Evolutionary conservation across 2,797 vertebrate genomes (phyloP).

Genomic region (Betta splendens): DNA sequence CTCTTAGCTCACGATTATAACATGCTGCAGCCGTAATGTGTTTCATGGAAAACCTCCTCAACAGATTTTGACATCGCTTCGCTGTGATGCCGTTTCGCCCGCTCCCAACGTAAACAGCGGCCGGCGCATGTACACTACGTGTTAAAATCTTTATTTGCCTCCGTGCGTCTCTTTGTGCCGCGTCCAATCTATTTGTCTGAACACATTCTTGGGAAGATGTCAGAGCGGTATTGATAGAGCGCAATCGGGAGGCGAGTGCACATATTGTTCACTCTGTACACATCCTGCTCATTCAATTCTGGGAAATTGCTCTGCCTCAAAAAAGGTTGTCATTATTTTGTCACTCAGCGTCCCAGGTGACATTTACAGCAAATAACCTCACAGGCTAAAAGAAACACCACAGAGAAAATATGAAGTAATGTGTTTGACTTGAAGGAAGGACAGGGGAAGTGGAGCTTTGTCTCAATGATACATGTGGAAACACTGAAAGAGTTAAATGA

Average conservation of each 20-base stretch:
- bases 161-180: slow-evolving; percentile 42
- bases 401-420: slow-evolving; percentile 58
- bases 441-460: slow-evolving; percentile 24
- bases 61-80: slow-evolving; percentile 31
- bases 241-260: slow-evolving; percentile 74
- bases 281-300: slow-evolving; percentile 80
- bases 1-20: slow-evolving; percentile 49
- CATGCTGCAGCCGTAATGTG: slow-evolving; percentile 29
- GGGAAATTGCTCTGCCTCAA: slow-evolving; percentile 79
- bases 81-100: slow-evolving; percentile 37
- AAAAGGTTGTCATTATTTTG: slow-evolving; percentile 83
- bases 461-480: slow-evolving; percentile 16
- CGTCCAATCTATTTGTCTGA: slow-evolving; percentile 73
- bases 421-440: slow-evolving; percentile 21
- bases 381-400: slow-evolving; percentile 52
- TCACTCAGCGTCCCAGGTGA: slow-evolving; percentile 80
- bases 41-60: slow-evolving; percentile 31
- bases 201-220: slow-evolving; percentile 69
- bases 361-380: slow-evolving; percentile 82
- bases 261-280: slow-evolving; percentile 75
- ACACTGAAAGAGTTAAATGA: slow-evolving; percentile 21
- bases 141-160: slow-evolving; percentile 61
- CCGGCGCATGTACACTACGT: slow-evolving; percentile 15
- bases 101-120: slow-evolving; percentile 45
- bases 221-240: slow-evolving; percentile 76